Evolutionary conservation across 2,797 vertebrate genomes (phyloP).

Genomic region (Lemur catta): DNA sequence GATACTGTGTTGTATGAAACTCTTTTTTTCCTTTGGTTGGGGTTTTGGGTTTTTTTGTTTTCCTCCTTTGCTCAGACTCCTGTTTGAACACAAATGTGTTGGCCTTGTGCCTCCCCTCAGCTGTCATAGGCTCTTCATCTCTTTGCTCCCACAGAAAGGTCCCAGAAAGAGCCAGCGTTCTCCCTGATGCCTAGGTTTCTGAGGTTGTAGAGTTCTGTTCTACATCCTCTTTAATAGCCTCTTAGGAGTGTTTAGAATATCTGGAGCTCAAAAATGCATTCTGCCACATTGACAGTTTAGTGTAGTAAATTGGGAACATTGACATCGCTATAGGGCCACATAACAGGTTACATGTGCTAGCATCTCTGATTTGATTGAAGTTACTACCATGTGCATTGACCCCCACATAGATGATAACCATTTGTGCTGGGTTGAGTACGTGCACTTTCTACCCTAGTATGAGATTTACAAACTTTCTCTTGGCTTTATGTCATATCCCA

Average conservation of each 20-base stretch:
- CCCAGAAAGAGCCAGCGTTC: conserved; percentile 5
- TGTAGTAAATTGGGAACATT: not conserved
- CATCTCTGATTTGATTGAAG: not conserved
- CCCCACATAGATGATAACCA: not conserved
- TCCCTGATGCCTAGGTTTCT: not conserved
- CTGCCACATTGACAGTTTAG: not conserved
- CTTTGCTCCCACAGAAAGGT: not conserved
- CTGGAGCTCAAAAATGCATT: conserved; percentile 12
- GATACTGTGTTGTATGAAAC: conserved; percentile 77
- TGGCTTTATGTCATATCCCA: conserved; percentile 6
- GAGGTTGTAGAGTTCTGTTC: not conserved
- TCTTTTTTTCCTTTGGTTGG: conserved; percentile 42
- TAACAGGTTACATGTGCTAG: not conserved
- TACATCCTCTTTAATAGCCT: not conserved
- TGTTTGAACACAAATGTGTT: conserved; percentile 37
- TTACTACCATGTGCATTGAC: not conserved
- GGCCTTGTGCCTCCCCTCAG: not conserved
- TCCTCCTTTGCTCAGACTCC: not conserved
- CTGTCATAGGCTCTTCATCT: not conserved
- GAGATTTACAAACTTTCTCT: not conserved
- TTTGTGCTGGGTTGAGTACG: not conserved
- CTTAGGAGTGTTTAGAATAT: conserved; percentile 19
- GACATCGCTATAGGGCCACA: not conserved
- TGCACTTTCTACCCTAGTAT: not conserved
- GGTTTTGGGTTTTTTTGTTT: not conserved